Evolutionary conservation across 2,113 vertebrate species (phyloP).

Genomic region (Irena cyanogastra): DNA sequence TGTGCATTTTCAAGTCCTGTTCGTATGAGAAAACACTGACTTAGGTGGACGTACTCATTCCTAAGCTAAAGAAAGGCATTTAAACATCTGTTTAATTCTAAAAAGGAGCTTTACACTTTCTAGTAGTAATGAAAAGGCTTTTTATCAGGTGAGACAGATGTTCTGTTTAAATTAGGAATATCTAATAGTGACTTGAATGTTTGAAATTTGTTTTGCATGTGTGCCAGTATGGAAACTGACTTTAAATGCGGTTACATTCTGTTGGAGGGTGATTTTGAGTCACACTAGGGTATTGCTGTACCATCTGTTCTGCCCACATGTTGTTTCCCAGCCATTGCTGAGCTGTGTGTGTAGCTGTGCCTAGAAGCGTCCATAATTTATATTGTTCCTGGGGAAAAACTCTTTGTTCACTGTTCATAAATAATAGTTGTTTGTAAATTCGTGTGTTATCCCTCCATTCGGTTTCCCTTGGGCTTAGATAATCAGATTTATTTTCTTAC

Average conservation of each 20-base stretch:
- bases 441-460: background rate
- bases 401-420: background rate
- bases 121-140: background rate
- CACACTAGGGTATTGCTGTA: background rate
- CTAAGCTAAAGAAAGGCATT: background rate
- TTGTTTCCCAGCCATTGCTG: background rate
- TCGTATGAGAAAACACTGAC: rapidly evolving
- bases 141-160: background rate
- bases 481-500: background rate
- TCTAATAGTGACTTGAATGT: background rate
- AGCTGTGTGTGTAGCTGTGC: background rate
- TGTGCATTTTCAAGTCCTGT: background rate
- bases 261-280: background rate
- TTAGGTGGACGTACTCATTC: background rate
- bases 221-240: background rate
- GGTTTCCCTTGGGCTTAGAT: background rate
- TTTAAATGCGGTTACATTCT: background rate
- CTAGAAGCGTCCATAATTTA: background rate
- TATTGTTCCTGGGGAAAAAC: background rate
- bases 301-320: background rate
- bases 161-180: background rate
- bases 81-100: background rate
- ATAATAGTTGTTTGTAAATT: background rate
- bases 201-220: background rate
- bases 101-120: background rate